Evolutionary conservation across 2,888 invertebrate genomes (phyloP).

Genomic region (Bimastos eiseni): DNA sequence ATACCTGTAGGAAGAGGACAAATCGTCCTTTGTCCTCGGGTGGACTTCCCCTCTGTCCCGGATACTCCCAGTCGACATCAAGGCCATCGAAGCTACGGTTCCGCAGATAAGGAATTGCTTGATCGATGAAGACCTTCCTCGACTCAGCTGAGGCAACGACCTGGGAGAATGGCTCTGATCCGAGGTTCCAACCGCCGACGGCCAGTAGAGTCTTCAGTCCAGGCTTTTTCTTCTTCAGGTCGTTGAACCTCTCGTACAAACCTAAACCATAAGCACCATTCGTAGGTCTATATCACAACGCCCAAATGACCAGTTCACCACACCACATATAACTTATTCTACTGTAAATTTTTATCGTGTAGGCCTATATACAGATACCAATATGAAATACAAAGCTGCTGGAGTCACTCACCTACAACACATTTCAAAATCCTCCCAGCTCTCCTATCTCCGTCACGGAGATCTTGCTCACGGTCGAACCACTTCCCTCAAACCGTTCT

Average conservation of each 20-base stretch:
- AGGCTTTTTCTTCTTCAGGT: constrained; percentile 68
- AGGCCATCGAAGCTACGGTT: not conserved
- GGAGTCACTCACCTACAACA: no score
- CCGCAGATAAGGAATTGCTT: not conserved
- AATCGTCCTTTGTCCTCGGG: not conserved
- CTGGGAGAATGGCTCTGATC: not conserved
- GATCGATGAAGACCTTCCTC: not conserved
- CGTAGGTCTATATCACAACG: no score
- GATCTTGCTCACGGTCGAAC: no score
- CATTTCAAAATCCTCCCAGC: no score
- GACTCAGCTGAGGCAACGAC: not conserved
- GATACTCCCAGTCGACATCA: constrained; percentile 9
- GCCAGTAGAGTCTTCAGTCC: constrained; percentile 82
- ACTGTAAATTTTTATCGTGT: no score
- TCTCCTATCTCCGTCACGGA: no score
- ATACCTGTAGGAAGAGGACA: not conserved
- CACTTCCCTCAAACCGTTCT: no score
- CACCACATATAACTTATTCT: no score
- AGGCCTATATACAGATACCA: no score
- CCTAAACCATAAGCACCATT: not conserved
- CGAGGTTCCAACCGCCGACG: constrained; percentile 10
- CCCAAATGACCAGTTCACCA: no score
- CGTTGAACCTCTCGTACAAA: constrained; percentile 76
- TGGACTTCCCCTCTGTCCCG: not conserved
- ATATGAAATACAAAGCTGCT: no score